These are phyloP conservation scores for Gambusia affinis DNA, from an alignment of 2,113 vertebrate species.

Conservation along the genomic window DNA sequence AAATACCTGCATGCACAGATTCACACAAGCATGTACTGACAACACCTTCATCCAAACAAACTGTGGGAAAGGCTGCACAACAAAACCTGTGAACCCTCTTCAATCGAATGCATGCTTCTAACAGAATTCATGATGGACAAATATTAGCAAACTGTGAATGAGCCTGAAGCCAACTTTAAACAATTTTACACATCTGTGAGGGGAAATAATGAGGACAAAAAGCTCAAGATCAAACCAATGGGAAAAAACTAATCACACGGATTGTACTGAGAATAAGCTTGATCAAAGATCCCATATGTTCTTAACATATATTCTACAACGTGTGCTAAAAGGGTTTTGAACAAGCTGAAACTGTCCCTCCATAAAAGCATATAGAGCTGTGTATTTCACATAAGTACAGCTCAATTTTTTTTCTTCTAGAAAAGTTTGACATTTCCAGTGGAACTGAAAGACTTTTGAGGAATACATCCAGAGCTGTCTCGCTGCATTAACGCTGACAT, in stretches of 20 bases:
- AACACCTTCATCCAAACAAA: slow-evolving; percentile 47
- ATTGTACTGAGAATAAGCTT: not conserved
- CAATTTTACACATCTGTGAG: slow-evolving; percentile 26
- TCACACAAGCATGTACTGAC: slow-evolving; percentile 32
- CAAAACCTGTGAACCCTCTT: slow-evolving; percentile 17
- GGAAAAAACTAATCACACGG: slow-evolving; percentile 6
- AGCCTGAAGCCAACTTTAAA: slow-evolving; percentile 13
- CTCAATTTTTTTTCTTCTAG: not conserved
- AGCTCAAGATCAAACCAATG: slow-evolving; percentile 36
- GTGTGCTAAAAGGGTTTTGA: not conserved
- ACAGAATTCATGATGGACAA: slow-evolving; percentile 46
- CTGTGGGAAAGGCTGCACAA: slow-evolving; percentile 56
- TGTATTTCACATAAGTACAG: not conserved
- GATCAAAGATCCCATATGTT: not conserved
- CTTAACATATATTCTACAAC: not conserved
- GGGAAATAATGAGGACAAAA: slow-evolving; percentile 30
- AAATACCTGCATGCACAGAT: slow-evolving; percentile 54
- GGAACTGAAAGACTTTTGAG: not conserved
- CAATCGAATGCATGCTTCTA: slow-evolving; percentile 45
- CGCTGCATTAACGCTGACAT: not conserved
- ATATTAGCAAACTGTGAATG: slow-evolving; percentile 38
- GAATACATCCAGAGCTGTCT: slow-evolving; percentile 17
- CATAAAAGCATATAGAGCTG: not conserved
- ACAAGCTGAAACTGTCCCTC: not conserved
- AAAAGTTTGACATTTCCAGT: slow-evolving; percentile 12